phyloP scores from a whole-genome alignment of 2,797 vertebrate genomes.

The Pseudochirops corinnae region DNA sequence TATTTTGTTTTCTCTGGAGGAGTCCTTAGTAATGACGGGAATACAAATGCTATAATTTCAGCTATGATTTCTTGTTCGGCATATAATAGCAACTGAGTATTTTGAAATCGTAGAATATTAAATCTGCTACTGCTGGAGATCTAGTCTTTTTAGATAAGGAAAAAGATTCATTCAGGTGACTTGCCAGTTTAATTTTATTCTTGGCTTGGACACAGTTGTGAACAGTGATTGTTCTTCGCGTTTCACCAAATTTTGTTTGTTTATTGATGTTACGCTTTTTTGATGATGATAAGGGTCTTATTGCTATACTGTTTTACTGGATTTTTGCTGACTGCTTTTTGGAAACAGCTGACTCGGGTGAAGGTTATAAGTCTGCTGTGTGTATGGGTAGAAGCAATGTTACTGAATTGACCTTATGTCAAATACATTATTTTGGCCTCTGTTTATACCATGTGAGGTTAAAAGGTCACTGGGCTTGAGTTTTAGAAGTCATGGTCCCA shows the following conservation, averaged over 20 bases:
- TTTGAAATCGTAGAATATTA: not conserved
- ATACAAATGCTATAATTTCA: not conserved
- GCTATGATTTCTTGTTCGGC: not conserved
- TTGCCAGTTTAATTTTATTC: not conserved
- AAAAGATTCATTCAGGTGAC: not conserved
- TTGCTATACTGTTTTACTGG: slow-evolving; percentile 14
- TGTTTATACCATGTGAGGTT: not conserved
- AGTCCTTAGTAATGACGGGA: not conserved
- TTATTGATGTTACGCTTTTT: not conserved
- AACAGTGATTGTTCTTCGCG: not conserved
- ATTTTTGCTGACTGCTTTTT: slow-evolving; percentile 30
- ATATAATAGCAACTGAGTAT: not conserved
- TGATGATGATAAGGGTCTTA: not conserved
- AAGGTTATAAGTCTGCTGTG: slow-evolving; percentile 31
- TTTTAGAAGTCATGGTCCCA: not conserved
- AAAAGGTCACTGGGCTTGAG: not conserved
- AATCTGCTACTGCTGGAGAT: not conserved
- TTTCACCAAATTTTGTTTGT: not conserved
- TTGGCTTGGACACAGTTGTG: not conserved
- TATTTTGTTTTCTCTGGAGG: not conserved
- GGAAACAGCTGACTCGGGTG: slow-evolving; percentile 31
- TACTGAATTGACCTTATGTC: not conserved
- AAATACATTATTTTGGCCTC: not conserved
- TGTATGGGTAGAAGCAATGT: slow-evolving; percentile 16
- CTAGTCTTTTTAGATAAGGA: not conserved